Evolutionary conservation across 2,888 invertebrate species (phyloP).

Genomic region (Synanthedon formicaeformis): DNA sequence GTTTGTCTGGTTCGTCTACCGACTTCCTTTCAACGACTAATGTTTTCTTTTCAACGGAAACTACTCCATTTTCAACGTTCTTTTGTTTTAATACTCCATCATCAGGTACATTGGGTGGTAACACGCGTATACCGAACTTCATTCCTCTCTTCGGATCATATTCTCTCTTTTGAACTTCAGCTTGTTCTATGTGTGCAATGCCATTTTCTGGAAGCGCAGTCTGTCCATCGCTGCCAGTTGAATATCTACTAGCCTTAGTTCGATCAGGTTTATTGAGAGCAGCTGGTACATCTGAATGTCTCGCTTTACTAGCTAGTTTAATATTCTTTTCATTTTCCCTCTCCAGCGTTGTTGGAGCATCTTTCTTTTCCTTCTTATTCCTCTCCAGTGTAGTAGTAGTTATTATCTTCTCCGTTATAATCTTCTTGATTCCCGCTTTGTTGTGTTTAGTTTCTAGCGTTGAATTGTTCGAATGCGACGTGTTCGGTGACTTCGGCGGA

Average conservation of each 20-base stretch:
- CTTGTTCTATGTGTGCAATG: constrained; percentile 46
- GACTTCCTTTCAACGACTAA: constrained; percentile 7
- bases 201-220: constrained; percentile 57
- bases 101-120: constrained; percentile 70
- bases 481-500: constrained; percentile 56
- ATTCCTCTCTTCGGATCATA: constrained; percentile 69
- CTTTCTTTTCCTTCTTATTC: constrained; percentile 59
- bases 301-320: constrained; percentile 45
- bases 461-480: constrained; percentile 59
- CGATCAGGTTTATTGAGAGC: constrained; percentile 48
- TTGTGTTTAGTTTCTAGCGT: constrained; percentile 59
- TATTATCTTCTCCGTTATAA: constrained; percentile 60
- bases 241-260: constrained; percentile 48
- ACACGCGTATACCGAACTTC: constrained; percentile 78
- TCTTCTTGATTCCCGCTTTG: constrained; percentile 61
- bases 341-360: constrained; percentile 49
- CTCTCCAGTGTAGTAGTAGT: constrained; percentile 57
- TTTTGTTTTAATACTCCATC: constrained; percentile 62
- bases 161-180: constrained; percentile 68
- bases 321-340: constrained; percentile 63
- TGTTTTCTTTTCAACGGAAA: constrained; percentile 41
- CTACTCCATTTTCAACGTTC: constrained; percentile 48
- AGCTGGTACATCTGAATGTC: constrained; percentile 40
- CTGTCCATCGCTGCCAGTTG: constrained; percentile 49
- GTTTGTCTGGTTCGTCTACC: constrained; percentile 51